Conservation (phyloP, 2,888 invertebrate species). For the Coenonympha arcania region DNA sequence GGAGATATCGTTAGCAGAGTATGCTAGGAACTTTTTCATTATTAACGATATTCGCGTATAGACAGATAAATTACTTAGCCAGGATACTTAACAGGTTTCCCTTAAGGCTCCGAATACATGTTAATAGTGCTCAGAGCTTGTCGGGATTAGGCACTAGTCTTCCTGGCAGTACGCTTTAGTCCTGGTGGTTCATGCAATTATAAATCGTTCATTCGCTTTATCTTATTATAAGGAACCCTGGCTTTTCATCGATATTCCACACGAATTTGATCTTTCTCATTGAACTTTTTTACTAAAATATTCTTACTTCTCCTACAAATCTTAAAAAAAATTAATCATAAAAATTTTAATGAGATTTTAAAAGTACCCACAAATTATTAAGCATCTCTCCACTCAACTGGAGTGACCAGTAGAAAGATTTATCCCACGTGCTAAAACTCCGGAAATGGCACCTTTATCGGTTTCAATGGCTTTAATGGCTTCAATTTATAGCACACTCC, state of each 20-base stretch:
- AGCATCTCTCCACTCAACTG: no score
- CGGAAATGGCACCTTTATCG: no score
- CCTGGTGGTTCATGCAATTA: conserved; percentile 1
- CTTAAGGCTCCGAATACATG: conserved; percentile 20
- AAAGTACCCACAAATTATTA: no score
- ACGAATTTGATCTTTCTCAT: not conserved
- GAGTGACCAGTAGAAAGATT: no score
- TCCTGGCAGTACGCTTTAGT: not conserved
- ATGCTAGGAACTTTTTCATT: not conserved
- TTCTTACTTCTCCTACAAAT: no score
- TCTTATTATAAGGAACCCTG: not conserved
- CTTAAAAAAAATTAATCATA: no score
- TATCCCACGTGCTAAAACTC: no score
- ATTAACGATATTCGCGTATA: conserved; percentile 39
- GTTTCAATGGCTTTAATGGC: no score
- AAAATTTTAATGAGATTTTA: no score
- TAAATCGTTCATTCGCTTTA: conserved; percentile 7
- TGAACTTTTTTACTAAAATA: not conserved
- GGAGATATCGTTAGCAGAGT: no score
- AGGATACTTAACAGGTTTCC: conserved; percentile 30
- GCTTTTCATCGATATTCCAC: not conserved
- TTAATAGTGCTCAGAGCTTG: conserved; percentile 7
- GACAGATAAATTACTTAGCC: conserved; percentile 38
- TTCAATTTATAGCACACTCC: no score
- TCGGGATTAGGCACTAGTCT: conserved; percentile 13